A percentile compares a stretch with the other conserved stretches of the same genome.
Conservation (phyloP, 2,797 vertebrate genomes). For the Coluber constrictor region DNA sequence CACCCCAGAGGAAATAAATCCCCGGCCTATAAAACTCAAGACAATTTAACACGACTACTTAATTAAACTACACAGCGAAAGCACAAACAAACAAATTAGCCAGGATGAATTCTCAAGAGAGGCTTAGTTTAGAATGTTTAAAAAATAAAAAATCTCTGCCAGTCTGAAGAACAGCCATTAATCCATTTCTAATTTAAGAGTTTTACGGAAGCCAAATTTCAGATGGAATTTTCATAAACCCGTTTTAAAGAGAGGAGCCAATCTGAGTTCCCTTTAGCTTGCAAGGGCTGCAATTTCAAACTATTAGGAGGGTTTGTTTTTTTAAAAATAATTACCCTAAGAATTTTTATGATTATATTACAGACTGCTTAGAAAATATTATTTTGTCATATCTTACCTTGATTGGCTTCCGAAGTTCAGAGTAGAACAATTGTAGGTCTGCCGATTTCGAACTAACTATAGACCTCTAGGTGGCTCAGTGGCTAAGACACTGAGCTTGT, state of each 20-base stretch:
- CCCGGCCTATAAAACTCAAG: slow-evolving; percentile 37
- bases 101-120: slow-evolving; percentile 29
- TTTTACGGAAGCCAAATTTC: neutral
- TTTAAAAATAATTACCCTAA: neutral
- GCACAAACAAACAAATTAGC: slow-evolving; percentile 33
- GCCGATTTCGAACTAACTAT: neutral
- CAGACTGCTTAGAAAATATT: neutral
- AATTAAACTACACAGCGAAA: slow-evolving; percentile 34
- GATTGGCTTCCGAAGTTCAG: neutral
- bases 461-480: neutral
- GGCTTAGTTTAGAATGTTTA: slow-evolving; percentile 19
- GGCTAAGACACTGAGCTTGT: too few species aligned
- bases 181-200: slow-evolving; percentile 21
- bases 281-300: neutral
- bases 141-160: slow-evolving; percentile 13
- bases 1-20: slow-evolving; percentile 37
- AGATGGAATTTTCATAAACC: neutral
- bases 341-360: neutral
- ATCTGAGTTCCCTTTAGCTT: neutral
- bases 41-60: slow-evolving; percentile 31
- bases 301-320: neutral
- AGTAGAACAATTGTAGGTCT: neutral
- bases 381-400: neutral
- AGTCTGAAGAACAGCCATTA: slow-evolving; percentile 19
- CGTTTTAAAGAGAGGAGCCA: neutral